Base-by-base conservation (phyloP, 2,113 vertebrate genomes). In the Anser cygnoides region DNA sequence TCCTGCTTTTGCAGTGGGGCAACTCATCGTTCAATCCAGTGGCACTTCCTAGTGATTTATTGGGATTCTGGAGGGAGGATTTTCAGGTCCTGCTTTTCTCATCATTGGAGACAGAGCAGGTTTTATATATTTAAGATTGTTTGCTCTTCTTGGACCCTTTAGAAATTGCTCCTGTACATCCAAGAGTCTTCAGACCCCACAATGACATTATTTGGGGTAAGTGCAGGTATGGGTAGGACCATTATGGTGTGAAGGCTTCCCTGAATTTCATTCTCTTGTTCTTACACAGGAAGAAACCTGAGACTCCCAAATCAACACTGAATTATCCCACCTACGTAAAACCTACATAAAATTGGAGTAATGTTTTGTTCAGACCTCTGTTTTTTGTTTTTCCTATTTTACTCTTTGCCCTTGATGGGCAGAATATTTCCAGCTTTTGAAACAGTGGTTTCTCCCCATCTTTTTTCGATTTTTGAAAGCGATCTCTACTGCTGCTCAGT, bases 211-310 rank as follows among this genome's bases (percentile, higher is more conserved):
- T 31, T 2, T 5, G 9, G 33, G 25, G 31, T 14, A 55, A 92
- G 49, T 11, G 21, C 10, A 75, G 35, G 18, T n/a, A 33, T n/a
- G 59, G 13, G 13, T 37, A 11, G 41, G 20, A 57, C 3, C 25
- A 19, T 16, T 3, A 3, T 2, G 26, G 4, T 0, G 3, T 0
- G 3, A 31, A 63, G 17, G 21, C 25, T 74, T 59, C 21, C 28
- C 74, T 49, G 11, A 44, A 77, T 71, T 62, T 75, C 12, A 5
- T 72, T 58, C 29, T 37, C 31, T 43, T 57, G 3, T 13, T 58
- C 49, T 49, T 63, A 17, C 8, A 10, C 58, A 62, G 43, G 49
- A 85, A 73, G 29, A 89, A 88, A 67, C 13, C 7, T 11, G 25
- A 58, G 28, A 50, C 14, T 72, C 43, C 14, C 25, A 20, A 63